Evolutionary conservation across 2,888 invertebrate species (phyloP).

Genomic region (Andrena praecox): DNA sequence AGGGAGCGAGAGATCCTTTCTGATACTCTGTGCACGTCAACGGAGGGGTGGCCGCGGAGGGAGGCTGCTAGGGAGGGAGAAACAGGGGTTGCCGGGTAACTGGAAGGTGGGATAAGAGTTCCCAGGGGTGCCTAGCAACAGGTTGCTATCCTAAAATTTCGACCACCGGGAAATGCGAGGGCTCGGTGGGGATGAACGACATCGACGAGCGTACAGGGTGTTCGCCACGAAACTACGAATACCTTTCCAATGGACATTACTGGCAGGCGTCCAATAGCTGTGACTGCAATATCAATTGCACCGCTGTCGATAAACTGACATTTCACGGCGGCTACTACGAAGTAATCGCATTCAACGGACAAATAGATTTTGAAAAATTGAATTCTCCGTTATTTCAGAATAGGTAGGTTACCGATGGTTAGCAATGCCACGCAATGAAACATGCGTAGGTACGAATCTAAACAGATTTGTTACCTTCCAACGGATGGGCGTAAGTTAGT

Average conservation of each 20-base stretch:
- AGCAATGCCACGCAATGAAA: too few species aligned
- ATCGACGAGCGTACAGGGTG: slow-evolving; percentile 24
- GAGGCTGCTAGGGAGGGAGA: slow-evolving; percentile 6
- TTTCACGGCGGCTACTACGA: not conserved
- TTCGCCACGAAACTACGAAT: not conserved
- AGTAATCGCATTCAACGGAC: too few species aligned
- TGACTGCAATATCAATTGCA: too few species aligned
- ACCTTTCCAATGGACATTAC: not conserved
- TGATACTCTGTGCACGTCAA: slow-evolving; percentile 52
- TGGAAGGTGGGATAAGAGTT: slow-evolving; percentile 74
- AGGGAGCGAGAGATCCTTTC: slow-evolving; percentile 28
- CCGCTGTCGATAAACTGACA: not conserved
- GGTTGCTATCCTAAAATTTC: slow-evolving; percentile 82
- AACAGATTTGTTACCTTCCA: slow-evolving; percentile 15
- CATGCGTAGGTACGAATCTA: too few species aligned
- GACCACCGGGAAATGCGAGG: slow-evolving; percentile 47
- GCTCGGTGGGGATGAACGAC: not conserved
- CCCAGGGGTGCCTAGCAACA: slow-evolving; percentile 83
- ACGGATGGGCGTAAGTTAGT: slow-evolving; percentile 35
- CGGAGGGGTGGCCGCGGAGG: slow-evolving; percentile 2
- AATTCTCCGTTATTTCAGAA: too few species aligned
- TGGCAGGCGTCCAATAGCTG: not conserved
- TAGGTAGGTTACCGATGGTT: too few species aligned
- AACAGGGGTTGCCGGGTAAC: slow-evolving; percentile 69
- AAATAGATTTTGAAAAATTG: too few species aligned